These are phyloP conservation scores for Melanchra persicariae DNA, from an alignment of 2,888 invertebrate species.

Conservation along the genomic window DNA sequence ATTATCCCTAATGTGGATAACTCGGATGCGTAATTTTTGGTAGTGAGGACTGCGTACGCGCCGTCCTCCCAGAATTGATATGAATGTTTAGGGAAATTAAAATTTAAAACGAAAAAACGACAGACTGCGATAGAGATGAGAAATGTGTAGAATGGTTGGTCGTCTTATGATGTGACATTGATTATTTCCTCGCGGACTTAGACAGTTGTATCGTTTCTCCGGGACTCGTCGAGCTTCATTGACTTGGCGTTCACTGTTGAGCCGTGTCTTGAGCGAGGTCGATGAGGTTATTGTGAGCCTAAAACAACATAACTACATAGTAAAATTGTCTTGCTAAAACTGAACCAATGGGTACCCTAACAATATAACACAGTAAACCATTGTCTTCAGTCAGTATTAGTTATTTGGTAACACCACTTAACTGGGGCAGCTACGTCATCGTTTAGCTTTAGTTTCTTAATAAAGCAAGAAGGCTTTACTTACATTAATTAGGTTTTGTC, in stretches of 20 bases:
- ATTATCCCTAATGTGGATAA: slow-evolving; percentile 30
- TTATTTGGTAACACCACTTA: slow-evolving; percentile 33
- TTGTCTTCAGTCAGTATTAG: slow-evolving; percentile 20
- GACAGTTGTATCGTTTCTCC: no score
- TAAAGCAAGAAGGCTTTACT: not conserved
- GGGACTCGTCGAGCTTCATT: no score
- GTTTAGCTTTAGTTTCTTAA: slow-evolving; percentile 42
- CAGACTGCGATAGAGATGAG: no score
- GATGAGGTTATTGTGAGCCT: no score
- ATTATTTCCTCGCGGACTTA: no score
- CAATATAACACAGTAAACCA: slow-evolving; percentile 1
- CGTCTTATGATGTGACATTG: no score
- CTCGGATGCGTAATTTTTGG: slow-evolving; percentile 9
- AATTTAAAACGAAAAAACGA: no score
- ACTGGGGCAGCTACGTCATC: slow-evolving; percentile 31
- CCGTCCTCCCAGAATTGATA: not conserved
- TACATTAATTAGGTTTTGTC: slow-evolving; percentile 14
- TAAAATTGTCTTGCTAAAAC: not conserved
- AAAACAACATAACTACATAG: no score
- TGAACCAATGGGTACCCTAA: not conserved
- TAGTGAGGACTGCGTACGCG: slow-evolving; percentile 24
- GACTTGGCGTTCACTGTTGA: no score
- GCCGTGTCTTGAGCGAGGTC: no score
- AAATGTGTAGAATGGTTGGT: no score
- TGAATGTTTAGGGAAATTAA: no score